A percentile compares a stretch with the other conserved stretches of the same genome.
phyloP scores from a whole-genome alignment of 2,797 vertebrate genomes.

The Danio kyathit region DNA sequence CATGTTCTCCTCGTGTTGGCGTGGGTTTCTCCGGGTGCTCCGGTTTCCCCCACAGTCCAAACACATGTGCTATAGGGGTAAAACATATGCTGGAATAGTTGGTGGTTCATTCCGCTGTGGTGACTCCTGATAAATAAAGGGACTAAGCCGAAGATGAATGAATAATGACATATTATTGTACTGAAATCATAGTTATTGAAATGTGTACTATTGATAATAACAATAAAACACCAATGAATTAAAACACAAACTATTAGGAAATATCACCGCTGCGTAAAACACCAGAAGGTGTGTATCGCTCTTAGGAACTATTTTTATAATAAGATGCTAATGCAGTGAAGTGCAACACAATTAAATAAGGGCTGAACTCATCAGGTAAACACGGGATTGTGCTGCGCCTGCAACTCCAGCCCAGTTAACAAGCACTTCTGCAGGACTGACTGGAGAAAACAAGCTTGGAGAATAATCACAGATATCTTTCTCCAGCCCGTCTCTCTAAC shows the following conservation, averaged over 20 bases:
- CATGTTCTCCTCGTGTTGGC: no score
- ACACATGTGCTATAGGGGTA: no score
- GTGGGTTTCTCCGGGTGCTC: no score
- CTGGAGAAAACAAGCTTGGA: constrained; percentile 39
- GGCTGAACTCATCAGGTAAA: constrained; percentile 23
- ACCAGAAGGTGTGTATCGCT: not conserved
- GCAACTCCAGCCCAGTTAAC: constrained; percentile 27
- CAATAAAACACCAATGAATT: not conserved
- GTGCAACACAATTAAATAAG: not conserved
- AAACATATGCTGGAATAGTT: no score
- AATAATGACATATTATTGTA: not conserved
- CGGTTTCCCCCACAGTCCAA: no score
- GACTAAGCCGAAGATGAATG: no score
- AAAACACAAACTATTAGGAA: not conserved
- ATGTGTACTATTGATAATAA: not conserved
- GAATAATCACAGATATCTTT: constrained; percentile 50
- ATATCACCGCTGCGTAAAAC: not conserved
- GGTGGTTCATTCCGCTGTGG: no score
- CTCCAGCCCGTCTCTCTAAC: constrained; percentile 52
- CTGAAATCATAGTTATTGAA: not conserved
- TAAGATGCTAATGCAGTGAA: constrained; percentile 8
- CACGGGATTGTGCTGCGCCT: not conserved
- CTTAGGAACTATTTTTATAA: not conserved
- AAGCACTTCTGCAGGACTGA: constrained; percentile 29
- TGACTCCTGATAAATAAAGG: no score